Conservation (phyloP, 1,140 invertebrate genomes). For the Odontomachus brunneus region DNA sequence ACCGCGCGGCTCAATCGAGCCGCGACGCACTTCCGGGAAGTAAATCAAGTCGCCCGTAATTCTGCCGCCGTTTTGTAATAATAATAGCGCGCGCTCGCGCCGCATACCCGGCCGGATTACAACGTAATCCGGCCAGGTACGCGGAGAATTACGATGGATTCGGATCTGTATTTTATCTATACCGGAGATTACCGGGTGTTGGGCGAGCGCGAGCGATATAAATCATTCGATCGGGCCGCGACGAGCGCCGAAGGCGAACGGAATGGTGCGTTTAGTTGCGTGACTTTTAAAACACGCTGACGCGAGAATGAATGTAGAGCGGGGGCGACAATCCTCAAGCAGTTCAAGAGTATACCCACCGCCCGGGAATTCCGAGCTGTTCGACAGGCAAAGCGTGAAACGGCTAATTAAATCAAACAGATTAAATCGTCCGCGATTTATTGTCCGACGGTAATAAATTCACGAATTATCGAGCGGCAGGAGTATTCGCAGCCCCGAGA, state of each 20-base stretch:
- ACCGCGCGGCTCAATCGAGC: constrained; percentile 64
- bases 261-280: constrained; percentile 13
- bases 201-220: constrained; percentile 37
- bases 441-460: no score
- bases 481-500: no score
- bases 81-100: constrained; percentile 48
- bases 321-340: no score
- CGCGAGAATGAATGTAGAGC: constrained; percentile 7
- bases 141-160: constrained; percentile 69
- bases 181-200: constrained; percentile 69
- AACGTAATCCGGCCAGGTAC: constrained; percentile 66
- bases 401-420: no score
- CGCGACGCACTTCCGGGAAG: constrained; percentile 70
- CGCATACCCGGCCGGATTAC: constrained; percentile 64
- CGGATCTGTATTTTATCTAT: constrained; percentile 72
- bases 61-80: constrained; percentile 66
- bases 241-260: constrained; percentile 30
- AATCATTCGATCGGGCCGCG: constrained; percentile 42
- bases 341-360: no score
- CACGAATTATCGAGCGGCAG: no score
- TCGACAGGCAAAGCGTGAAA: no score
- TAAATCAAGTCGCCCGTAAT: constrained; percentile 74
- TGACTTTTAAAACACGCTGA: constrained; percentile 10
- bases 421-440: no score
- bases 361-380: no score